Percentiles rank a stretch among this genome's conserved stretches.
These are phyloP conservation scores for Onychostoma macrolepis DNA, from an alignment of 2,113 vertebrate species.

Conservation along the genomic window DNA sequence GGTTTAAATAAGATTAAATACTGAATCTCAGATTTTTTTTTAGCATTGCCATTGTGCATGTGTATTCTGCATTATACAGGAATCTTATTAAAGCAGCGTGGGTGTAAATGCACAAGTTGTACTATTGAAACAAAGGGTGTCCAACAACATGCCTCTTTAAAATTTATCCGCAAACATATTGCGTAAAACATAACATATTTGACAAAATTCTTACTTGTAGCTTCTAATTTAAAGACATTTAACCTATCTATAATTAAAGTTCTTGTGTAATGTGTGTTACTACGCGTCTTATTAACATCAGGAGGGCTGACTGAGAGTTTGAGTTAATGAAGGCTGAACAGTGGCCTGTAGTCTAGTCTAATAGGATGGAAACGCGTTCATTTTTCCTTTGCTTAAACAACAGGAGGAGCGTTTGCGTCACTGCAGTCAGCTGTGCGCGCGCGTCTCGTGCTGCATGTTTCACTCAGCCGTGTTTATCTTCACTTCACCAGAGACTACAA, in stretches of 20 bases:
- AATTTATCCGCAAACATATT: not conserved
- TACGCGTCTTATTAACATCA: not conserved
- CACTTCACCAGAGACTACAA: not conserved
- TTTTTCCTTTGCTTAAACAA: not conserved
- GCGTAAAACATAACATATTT: not conserved
- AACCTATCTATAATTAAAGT: not conserved
- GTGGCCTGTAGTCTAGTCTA: not conserved
- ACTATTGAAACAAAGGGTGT: not conserved
- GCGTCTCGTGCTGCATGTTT: not conserved
- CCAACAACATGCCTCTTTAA: not conserved
- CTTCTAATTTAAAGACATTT: not conserved
- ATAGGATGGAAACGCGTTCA: not conserved
- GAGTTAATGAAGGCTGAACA: not conserved
- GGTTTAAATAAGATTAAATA: not conserved
- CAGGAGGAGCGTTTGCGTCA: constrained; percentile 27
- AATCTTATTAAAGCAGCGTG: not conserved
- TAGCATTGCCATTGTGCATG: not conserved
- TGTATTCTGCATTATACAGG: not conserved
- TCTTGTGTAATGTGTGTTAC: not conserved
- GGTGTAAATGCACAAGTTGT: not conserved
- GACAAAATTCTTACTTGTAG: not conserved
- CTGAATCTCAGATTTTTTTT: not conserved
- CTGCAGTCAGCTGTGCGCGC: constrained; percentile 32
- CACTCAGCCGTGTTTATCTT: constrained; percentile 22
- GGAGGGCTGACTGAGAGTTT: not conserved